phyloP scores from a whole-genome alignment of 2,888 invertebrate species.

The Sympetrum striolatum region DNA sequence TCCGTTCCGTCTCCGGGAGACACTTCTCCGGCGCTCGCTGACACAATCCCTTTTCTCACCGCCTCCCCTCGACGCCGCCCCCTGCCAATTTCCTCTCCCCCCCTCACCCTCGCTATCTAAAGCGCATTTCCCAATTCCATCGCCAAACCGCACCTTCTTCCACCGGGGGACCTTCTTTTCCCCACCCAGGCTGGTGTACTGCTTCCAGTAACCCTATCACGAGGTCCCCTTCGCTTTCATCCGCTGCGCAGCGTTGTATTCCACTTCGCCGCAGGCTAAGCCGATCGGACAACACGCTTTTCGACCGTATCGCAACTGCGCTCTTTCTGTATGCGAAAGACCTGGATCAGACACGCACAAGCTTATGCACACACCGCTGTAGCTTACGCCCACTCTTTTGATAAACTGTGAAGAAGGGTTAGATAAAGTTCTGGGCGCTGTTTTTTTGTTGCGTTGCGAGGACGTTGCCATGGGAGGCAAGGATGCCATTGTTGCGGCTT shows the following conservation, averaged over 20 bases:
- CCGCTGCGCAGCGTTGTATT: not conserved
- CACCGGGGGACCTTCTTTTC: not conserved
- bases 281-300: conserved; percentile 21
- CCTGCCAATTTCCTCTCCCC: not conserved
- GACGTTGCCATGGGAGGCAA: not conserved
- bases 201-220: not conserved
- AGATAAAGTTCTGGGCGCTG: not conserved
- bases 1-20: not conserved
- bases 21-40: conserved; percentile 17
- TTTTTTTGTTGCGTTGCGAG: not conserved
- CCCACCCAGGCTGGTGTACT: not conserved
- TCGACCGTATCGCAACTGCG: not conserved
- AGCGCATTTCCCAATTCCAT: conserved; percentile 2
- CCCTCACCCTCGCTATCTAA: not conserved
- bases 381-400: not conserved
- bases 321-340: conserved; percentile 1
- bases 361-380: not conserved
- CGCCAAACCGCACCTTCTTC: not conserved
- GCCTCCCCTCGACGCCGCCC: not conserved
- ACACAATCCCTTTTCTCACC: conserved; percentile 39
- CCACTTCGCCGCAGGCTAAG: conserved; percentile 23
- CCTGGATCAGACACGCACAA: conserved; percentile 3
- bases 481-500: not conserved
- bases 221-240: not conserved
- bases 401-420: conserved; percentile 15